Evolutionary conservation across 2,113 vertebrate species (phyloP), one percentile per base, ranked within the genome.

Genomic region (Mastomys natalensis): DNA sequence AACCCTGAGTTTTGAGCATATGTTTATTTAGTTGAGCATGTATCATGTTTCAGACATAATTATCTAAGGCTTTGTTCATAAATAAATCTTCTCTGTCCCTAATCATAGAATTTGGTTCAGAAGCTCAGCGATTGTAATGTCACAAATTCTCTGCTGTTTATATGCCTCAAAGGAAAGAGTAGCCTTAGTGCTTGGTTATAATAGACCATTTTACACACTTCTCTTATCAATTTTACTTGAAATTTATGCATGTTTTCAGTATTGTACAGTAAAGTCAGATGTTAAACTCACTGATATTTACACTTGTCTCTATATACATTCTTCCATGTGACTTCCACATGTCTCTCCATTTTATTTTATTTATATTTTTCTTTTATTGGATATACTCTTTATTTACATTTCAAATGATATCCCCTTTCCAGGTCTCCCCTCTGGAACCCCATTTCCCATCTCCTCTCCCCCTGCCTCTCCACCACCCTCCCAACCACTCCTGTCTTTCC

Each of bases 1-100:
- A 3, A 40, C 3, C 13, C 55, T 43, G 21, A 58, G n/a, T 72
- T 94, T 81, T 85, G 0, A 89, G 10, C 21, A 84, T 55, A 70
- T 62, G 40, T 13, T 7, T 92, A 13, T 51, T 34, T 37, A 0
- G 7, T 64, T 55, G 45, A 8, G 4, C 40, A 73, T 31, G 37
- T 0, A 37, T 13, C 1, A 24, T 43, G 11, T 90, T 90, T 5
- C 24, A 11, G 51, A 31, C 3, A 5, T 13, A 0, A 5, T 45
- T 8, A 80, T 86, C 48, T 58, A 72, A 51, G 3, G 2, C 40
- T 43, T 10, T 3, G 4, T 76, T 86, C 11, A 17, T 82, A 31
- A 80, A 4, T 53, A 48, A 85, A 13, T 31, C 37, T 43, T 1
- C 0, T 66, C 51, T 85, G 40, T 40, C 16, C 3, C 26, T 26